Base-by-base conservation (phyloP, 2,797 vertebrate species). In the Acrossocheilus wenchowensis region DNA sequence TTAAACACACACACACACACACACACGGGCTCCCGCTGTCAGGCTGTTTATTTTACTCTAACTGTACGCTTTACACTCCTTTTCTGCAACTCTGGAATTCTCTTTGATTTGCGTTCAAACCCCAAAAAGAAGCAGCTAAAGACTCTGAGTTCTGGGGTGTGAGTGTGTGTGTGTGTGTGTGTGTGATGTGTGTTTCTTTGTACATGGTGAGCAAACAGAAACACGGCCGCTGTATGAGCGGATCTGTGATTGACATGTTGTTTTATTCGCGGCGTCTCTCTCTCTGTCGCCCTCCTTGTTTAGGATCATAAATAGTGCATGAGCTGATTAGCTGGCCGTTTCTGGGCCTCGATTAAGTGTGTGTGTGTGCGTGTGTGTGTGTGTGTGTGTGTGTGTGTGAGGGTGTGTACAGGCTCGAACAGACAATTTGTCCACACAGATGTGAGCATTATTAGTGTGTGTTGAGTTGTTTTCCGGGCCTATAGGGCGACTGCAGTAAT, bases 291-390 rank as follows among this genome's bases (percentile, higher is more conserved):
- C 90, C 92, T 91, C 90, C 94, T 91, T 91, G 88, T 94, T 94
- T 94, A 91, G 92, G 91, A 93, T 95, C 94, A 95, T 95, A 94
- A 95, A 96, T 95, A 94, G 91, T 95, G 93, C 90, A 95, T 94
- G 92, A 89, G 94, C 92, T 94, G 94, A 95, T 95, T 96, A 95
- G 93, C 85, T 87, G 88, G 89, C 92, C 30, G 26, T 14, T 8
- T 82, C 48, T 77, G 23, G 68, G 50, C 34, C 41, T 34, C 5
- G 60, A 34, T 72, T 60, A 21, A 48, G 17, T 26, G 75, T 60
- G 78, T 75, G 73, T 75, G 41, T 71, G 68, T 52, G 36, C 39
- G 68, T 23, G 71, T 48, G 52, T 60, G 19, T 39, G 34, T 8
- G 36, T 52, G 36, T 71, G 68, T 23, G 71, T 48, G 52, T 60